A percentile compares a stretch with the other conserved stretches of the same genome.
Evolutionary conservation across 2,797 vertebrate genomes (phyloP).

Genomic region (Cyclura pinguis): DNA sequence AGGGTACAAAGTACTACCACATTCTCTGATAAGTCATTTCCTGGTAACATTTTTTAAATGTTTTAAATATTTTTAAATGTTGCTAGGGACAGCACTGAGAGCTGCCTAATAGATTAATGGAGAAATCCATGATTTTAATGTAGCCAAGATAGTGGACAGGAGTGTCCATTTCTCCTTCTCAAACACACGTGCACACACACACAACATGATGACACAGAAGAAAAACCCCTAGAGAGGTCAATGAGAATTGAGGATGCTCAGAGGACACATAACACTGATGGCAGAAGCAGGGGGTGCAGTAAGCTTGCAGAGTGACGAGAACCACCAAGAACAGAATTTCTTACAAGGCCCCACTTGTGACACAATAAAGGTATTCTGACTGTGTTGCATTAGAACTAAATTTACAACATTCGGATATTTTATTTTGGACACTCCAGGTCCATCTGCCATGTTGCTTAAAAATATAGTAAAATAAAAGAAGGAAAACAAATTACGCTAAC

Average conservation of each 20-base stretch:
- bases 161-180: neutral
- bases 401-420: neutral
- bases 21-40: neutral
- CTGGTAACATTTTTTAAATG: neutral
- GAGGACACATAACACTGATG: neutral
- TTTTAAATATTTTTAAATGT: neutral
- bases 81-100: neutral
- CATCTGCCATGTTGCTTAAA: neutral
- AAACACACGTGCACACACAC: no score
- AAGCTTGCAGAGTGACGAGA: neutral
- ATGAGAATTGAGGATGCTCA: neutral
- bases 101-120: neutral
- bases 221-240: neutral
- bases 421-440: neutral
- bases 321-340: neutral
- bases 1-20: neutral
- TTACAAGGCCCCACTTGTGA: neutral
- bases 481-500: neutral
- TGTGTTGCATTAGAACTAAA: neutral
- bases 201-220: neutral
- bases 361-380: neutral
- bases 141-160: neutral
- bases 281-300: no score
- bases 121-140: neutral
- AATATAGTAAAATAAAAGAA: neutral